A percentile compares a stretch with the other conserved stretches of the same genome.
Evolutionary conservation across 2,888 invertebrate species (phyloP).

Genomic region (Scaptomyza caliginosa): DNA sequence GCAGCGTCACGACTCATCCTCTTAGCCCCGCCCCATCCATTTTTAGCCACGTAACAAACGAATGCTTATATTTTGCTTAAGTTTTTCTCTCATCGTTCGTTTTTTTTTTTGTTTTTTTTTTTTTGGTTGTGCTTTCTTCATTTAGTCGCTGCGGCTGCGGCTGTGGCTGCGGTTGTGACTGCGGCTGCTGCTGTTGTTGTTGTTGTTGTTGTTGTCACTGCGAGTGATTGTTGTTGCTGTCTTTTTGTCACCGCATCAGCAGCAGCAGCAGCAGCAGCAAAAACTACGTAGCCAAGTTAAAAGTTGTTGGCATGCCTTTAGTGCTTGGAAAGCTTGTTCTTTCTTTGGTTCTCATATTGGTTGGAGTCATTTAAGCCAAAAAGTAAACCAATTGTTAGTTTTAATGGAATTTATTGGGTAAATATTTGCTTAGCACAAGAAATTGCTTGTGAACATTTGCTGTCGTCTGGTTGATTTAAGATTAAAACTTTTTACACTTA

Average conservation of each 20-base stretch:
- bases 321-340: background rate
- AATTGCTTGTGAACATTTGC: constrained; percentile 66
- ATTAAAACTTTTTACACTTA: constrained; percentile 53
- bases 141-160: constrained; percentile 11
- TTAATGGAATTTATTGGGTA: constrained; percentile 75
- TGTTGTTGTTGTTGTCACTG: background rate
- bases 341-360: constrained; percentile 12
- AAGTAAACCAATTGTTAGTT: constrained; percentile 77
- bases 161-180: constrained; percentile 5
- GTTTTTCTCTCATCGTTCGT: background rate
- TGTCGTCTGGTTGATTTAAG: constrained; percentile 59
- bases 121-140: constrained; percentile 10
- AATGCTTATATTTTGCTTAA: constrained; percentile 18
- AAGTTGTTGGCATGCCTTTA: constrained; percentile 12
- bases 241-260: constrained; percentile 8
- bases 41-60: background rate
- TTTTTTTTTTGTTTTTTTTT: background rate
- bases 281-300: constrained; percentile 11
- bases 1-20: constrained; percentile 18
- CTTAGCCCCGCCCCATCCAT: background rate
- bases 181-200: background rate
- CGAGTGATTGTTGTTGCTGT: background rate
- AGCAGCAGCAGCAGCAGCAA: background rate
- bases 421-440: constrained; percentile 71
- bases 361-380: constrained; percentile 56